phyloP scores from a whole-genome alignment of 2,113 vertebrate genomes.

The Ictidomys tridecemlineatus region DNA sequence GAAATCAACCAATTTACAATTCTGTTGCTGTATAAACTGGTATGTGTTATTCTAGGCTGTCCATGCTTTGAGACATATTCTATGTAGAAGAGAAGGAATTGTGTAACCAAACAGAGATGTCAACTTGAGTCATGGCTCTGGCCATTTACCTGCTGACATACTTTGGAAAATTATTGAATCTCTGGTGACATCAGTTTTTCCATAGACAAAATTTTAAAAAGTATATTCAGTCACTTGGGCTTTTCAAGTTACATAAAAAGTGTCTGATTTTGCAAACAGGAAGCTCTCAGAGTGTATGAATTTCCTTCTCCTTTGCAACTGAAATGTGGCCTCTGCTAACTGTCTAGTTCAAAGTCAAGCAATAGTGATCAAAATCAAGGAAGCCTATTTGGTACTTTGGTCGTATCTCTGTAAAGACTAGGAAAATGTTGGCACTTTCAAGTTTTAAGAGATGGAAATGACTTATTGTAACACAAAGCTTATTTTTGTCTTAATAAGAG shows the following conservation, averaged over 20 bases:
- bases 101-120: background rate
- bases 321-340: background rate
- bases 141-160: background rate
- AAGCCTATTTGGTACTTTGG: background rate
- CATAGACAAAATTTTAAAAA: background rate
- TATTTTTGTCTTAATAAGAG: conserved; percentile 8
- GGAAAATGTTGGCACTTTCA: background rate
- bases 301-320: background rate
- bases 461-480: background rate
- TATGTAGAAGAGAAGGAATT: background rate
- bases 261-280: background rate
- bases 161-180: background rate
- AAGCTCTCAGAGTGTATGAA: background rate
- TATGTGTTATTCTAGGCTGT: background rate
- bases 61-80: background rate
- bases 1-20: background rate
- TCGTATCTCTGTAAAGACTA: background rate
- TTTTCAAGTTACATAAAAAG: conserved; percentile 8
- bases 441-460: background rate
- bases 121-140: background rate
- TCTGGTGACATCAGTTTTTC: background rate
- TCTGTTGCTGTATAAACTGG: background rate
- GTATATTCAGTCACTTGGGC: background rate
- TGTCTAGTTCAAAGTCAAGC: background rate
- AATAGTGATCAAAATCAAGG: background rate